phyloP scores from a whole-genome alignment of 2,797 vertebrate species.

The Ctenopoma multispine region DNA sequence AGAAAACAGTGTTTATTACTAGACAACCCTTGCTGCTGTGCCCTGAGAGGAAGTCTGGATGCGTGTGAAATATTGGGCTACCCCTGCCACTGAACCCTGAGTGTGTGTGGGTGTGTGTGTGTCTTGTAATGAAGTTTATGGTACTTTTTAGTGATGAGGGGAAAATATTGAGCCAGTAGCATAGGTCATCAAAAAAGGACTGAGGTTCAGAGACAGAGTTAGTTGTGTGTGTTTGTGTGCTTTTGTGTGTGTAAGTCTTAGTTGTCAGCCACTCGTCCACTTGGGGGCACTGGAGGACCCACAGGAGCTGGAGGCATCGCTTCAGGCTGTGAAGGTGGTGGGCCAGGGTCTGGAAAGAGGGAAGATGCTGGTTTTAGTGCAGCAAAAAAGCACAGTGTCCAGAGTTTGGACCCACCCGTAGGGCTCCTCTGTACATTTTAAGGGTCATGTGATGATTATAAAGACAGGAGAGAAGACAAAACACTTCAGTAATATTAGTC shows the following conservation, averaged over 20 bases:
- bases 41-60: constrained; percentile 74
- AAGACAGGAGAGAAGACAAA: too few species aligned
- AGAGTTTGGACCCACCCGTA: too few species aligned
- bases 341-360: constrained; percentile 86
- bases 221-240: constrained; percentile 35
- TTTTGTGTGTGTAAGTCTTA: constrained; percentile 58
- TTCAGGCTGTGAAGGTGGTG: constrained; percentile 84
- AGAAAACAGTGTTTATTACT: constrained; percentile 78
- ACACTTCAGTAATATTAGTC: too few species aligned
- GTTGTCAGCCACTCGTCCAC: constrained; percentile 82
- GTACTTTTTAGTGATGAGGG: constrained; percentile 45
- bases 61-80: constrained; percentile 49
- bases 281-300: constrained; percentile 83
- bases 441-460: too few species aligned
- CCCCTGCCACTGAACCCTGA: constrained; percentile 65
- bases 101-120: constrained; percentile 50
- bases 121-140: constrained; percentile 16
- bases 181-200: constrained; percentile 64
- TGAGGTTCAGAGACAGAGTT: constrained; percentile 59
- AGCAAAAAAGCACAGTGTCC: neutral
- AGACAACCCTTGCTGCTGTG: constrained; percentile 69
- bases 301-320: constrained; percentile 86
- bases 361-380: constrained; percentile 4
- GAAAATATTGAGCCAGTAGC: constrained; percentile 66
- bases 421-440: too few species aligned